phyloP scores from a whole-genome alignment of 1,140 invertebrate genomes.

The Camponotus vicinus region DNA sequence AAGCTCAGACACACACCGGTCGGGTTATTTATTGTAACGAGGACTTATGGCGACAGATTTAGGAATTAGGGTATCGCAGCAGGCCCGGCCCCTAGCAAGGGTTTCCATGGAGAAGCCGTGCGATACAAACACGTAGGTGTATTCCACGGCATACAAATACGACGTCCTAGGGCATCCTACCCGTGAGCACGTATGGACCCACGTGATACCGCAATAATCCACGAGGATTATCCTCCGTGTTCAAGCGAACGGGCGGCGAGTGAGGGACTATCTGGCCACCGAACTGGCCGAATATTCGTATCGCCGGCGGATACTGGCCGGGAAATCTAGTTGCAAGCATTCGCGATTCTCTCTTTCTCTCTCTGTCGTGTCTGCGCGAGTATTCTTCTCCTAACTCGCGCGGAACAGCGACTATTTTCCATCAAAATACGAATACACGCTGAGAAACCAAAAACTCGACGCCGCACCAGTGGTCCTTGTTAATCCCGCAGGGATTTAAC shows the following conservation, averaged over 20 bases:
- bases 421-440: conserved; percentile 33
- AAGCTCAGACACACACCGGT: conserved; percentile 80
- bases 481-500: conserved; percentile 58
- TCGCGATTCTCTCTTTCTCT: not conserved
- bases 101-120: conserved; percentile 80
- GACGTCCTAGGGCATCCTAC: conserved; percentile 76
- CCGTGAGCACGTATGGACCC: conserved; percentile 81
- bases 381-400: conserved; percentile 18
- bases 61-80: conserved; percentile 85
- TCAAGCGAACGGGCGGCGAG: conserved; percentile 75
- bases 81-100: conserved; percentile 81
- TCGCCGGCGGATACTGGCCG: conserved; percentile 65
- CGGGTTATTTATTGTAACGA: conserved; percentile 86
- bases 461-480: conserved; percentile 20
- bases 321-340: conserved; percentile 65
- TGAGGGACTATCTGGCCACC: conserved; percentile 80
- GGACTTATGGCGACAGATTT: conserved; percentile 87
- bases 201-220: conserved; percentile 85
- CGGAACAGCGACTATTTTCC: conserved; percentile 29
- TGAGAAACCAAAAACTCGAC: conserved; percentile 49
- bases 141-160: conserved; percentile 80
- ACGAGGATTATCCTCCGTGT: conserved; percentile 85
- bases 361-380: conserved; percentile 10
- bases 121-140: conserved; percentile 79
- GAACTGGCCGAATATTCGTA: conserved; percentile 82